These are phyloP conservation scores for Oryzaephilus surinamensis DNA, from an alignment of 1,140 invertebrate species.

Conservation along the genomic window DNA sequence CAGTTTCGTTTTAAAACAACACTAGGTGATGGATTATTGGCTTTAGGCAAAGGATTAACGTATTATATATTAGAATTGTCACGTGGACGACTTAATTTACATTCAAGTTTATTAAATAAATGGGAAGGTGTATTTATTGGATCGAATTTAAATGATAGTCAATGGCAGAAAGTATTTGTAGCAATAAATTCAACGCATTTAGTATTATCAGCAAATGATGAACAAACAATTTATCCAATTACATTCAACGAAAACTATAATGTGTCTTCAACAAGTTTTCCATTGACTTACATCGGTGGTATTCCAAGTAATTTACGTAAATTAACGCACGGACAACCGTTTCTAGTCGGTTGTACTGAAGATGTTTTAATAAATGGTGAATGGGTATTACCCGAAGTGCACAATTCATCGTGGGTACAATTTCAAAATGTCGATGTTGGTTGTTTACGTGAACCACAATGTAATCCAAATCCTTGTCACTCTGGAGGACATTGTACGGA, in stretches of 20 bases:
- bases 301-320: constrained; percentile 55
- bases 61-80: constrained; percentile 74
- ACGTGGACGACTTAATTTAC: constrained; percentile 71
- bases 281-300: constrained; percentile 67
- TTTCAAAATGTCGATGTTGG: constrained; percentile 51
- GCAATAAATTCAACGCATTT: constrained; percentile 77
- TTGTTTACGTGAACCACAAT: constrained; percentile 71
- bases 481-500: constrained; percentile 80
- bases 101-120: constrained; percentile 76
- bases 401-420: constrained; percentile 16
- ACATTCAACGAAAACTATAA: constrained; percentile 49
- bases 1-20: constrained; percentile 86
- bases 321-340: constrained; percentile 57
- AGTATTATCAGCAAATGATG: constrained; percentile 73
- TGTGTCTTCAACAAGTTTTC: constrained; percentile 66
- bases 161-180: constrained; percentile 82
- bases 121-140: constrained; percentile 83
- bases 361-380: constrained; percentile 79
- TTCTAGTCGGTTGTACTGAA: constrained; percentile 84
- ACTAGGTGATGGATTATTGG: constrained; percentile 71
- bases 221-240: constrained; percentile 81
- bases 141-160: constrained; percentile 68
- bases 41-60: constrained; percentile 69
- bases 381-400: constrained; percentile 45
- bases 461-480: constrained; percentile 74